Base-by-base conservation (phyloP, 23 tunicate species). In the Phallusia fumigata region DNA sequence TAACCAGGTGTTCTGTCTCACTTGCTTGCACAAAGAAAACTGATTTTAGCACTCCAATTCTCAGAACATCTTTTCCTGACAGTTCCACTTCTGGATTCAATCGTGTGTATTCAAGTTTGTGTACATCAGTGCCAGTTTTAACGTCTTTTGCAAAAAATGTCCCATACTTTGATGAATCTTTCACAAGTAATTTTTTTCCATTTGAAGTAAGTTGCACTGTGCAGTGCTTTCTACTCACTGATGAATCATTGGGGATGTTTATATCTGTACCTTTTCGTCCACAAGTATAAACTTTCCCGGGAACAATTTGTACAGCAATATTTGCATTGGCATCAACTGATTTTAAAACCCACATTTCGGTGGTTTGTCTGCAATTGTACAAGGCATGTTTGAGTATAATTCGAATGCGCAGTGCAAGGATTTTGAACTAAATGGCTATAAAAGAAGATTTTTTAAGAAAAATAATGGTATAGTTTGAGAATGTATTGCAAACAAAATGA, bases 221-320 rank as follows among this genome's bases (percentile, higher is more conserved):
- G 10, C 81, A 90, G 79, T 91, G 96, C 72, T 85, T 79, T 83
- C 96, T 81, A 58, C 96, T 91, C 11, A 91, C 88, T 28, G 96
- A 91, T 0, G 90, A 78, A 64, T 91, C 96, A 45, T 83, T 89
- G 1, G 84, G 5, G 21, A 91, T 83, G 31, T 64, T 64, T 32
- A 91, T 78, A 51, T 91, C 90, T 15, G 78, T 85, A 78, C 53
- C 88, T 86, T 58, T 58, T 58, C 69, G 69, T 58, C 69, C 69
- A 58, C 69, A 58, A 58, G 16, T 58, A 13, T 58, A 58, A 58
- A 58, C 69, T 24, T 58, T 58, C 5, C 16, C 28, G 16, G 69
- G 28, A 58, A 58, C 3, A 58, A 58, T 22, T 21, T 58, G 8
- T 24, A 58, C 69, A 24, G 5, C 28, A 21, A 21, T 58, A 21